Evolutionary conservation across 1,140 invertebrate species (phyloP).

Genomic region (Conus ventricosus): DNA sequence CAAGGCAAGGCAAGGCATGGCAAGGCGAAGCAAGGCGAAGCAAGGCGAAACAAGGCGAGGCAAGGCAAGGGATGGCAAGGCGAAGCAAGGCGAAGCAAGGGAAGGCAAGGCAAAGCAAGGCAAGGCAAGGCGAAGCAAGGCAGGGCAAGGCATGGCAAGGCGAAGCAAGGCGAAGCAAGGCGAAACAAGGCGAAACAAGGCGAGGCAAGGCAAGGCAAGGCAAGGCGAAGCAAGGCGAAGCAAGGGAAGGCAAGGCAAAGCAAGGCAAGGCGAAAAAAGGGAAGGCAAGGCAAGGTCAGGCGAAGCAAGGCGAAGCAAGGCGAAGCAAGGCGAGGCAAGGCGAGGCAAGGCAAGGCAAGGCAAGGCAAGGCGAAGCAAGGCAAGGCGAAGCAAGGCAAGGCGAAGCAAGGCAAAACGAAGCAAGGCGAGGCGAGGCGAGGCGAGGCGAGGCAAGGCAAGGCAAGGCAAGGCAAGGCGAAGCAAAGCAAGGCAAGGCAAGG

Average conservation of each 20-base stretch:
- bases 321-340: conserved; percentile 1
- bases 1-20: neutral
- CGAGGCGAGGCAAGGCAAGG: conserved; percentile 30
- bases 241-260: too few species aligned
- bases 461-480: neutral
- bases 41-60: neutral
- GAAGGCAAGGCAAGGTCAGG: too few species aligned
- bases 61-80: conserved; percentile 9
- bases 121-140: too few species aligned
- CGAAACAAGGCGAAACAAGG: too few species aligned
- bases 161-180: neutral
- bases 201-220: too few species aligned
- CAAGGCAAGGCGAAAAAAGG: too few species aligned
- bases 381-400: conserved; percentile 7
- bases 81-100: conserved; percentile 17
- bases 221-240: too few species aligned
- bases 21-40: neutral
- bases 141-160: too few species aligned
- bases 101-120: neutral
- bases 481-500: too few species aligned
- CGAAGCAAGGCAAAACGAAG: conserved; percentile 14
- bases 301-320: too few species aligned
- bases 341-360: conserved; percentile 15
- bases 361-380: neutral
- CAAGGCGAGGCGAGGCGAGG: conserved; percentile 27